Base-by-base conservation (phyloP, 2,888 invertebrate species). In the Labia minor region DNA sequence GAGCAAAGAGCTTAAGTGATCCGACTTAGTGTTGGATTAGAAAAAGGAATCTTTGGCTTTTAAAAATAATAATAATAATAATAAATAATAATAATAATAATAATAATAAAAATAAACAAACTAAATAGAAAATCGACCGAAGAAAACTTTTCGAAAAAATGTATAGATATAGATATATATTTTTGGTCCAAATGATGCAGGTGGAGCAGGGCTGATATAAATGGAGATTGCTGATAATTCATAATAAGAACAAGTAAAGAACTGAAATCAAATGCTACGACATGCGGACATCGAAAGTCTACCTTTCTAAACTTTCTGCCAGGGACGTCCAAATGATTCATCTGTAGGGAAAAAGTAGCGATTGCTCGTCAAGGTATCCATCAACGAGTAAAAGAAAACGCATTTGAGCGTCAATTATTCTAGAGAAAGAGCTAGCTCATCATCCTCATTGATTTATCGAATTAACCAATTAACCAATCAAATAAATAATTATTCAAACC, bases 241-340 rank as follows among this genome's bases (percentile, higher is more conserved):
- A 33, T 33, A 33, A 33, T 33, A 6, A 33, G 33, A 33, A 19
- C 62, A 61, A 61, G n/a, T n/a, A n/a, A n/a, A n/a, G 6, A 61
- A 61, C 62, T 18, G 62, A 18, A 19, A 8, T 10, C 19, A 19
- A 61, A 61, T 6, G 62, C 19, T 61, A 61, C 16, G 62, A 61
- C 62, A 61, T 61, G 62, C 19, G 62, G 33, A 33, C 33, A 33
- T 33, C 33, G 33, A 33, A 33, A 33, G 61, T 66, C 71, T 74
- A 75, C 75, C 74, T 75, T 75, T 72, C 73, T 73, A 72, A 74
- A 73, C 69, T 75, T 75, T 73, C 74, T 72, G 71, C 74, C 75
- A 66, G 74, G 74, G 62, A 74, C 72, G 71, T 74, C 74, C 73
- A 74, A 72, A 70, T 74, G 74, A 72, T 73, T 74, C 72, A 73